Conservation (phyloP, 2,113 vertebrate genomes). For the Polyodon spathula region DNA sequence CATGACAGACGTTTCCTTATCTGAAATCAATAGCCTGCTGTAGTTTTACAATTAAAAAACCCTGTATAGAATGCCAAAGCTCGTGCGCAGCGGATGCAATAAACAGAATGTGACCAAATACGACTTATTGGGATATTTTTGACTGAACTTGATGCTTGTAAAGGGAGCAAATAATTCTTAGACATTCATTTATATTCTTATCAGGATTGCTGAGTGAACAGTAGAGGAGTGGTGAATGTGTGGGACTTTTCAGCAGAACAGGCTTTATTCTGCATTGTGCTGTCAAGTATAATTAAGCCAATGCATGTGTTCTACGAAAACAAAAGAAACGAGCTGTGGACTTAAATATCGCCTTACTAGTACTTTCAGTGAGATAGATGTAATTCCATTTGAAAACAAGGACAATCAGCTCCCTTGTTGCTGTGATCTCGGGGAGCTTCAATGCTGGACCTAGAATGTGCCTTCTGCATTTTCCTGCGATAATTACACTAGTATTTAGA, state of each 20-base stretch:
- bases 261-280: conserved; percentile 15
- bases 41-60: background rate
- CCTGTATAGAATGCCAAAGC: background rate
- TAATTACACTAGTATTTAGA: too few relatives aligned
- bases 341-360: conserved; percentile 4
- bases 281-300: conserved; percentile 22
- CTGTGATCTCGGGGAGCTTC: background rate
- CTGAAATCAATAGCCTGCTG: too few relatives aligned
- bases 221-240: conserved; percentile 15
- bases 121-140: background rate
- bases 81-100: background rate
- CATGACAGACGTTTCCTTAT: too few relatives aligned
- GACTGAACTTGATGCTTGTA: background rate
- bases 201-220: conserved; percentile 11
- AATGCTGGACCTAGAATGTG: too few relatives aligned
- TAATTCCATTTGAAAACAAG: conserved; percentile 5
- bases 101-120: conserved; percentile 8
- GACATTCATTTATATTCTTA: conserved; percentile 18
- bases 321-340: conserved; percentile 9
- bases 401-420: background rate
- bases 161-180: conserved; percentile 10
- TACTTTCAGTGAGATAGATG: conserved; percentile 11
- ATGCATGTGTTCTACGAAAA: conserved; percentile 5
- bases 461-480: too few relatives aligned
- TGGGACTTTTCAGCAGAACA: conserved; percentile 9